phyloP scores from a whole-genome alignment of 2,113 vertebrate species.

The Hemicordylus capensis region DNA sequence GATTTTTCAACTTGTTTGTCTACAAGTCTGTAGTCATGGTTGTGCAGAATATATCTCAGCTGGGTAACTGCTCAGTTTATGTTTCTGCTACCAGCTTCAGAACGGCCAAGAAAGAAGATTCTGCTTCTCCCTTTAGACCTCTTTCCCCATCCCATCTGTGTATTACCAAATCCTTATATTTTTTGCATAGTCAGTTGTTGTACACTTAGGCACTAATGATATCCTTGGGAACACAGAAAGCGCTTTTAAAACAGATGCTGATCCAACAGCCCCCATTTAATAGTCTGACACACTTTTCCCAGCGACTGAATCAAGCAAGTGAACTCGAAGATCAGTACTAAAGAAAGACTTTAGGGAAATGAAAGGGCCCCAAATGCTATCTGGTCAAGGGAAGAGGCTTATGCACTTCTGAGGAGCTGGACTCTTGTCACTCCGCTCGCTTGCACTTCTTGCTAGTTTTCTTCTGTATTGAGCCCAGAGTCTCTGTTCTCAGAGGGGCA shows the following conservation, averaged over 20 bases:
- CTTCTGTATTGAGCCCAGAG: too few relatives aligned
- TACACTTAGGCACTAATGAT: not conserved
- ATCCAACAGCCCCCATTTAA: not conserved
- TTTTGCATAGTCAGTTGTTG: not conserved
- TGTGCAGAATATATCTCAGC: not conserved
- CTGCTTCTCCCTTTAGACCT: not conserved
- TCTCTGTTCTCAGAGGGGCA: not conserved
- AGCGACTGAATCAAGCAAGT: not conserved
- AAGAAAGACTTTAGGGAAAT: not conserved
- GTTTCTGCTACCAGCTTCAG: not conserved
- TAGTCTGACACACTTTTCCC: not conserved
- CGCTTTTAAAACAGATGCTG: not conserved
- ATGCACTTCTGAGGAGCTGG: not conserved
- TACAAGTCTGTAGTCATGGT: not conserved
- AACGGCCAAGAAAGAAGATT: not conserved
- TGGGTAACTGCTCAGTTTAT: not conserved
- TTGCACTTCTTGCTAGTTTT: not conserved
- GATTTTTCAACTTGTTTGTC: not conserved
- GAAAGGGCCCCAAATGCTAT: not conserved
- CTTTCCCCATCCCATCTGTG: not conserved
- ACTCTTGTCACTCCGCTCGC: too few relatives aligned
- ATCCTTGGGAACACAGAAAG: too few relatives aligned
- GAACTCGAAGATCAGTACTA: not conserved
- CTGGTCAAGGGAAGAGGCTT: not conserved
- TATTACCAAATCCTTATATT: not conserved